Evolutionary conservation across 2,797 vertebrate species (phyloP), one percentile per base, ranked within the genome.

Genomic region (Adelosebastes latens): DNA sequence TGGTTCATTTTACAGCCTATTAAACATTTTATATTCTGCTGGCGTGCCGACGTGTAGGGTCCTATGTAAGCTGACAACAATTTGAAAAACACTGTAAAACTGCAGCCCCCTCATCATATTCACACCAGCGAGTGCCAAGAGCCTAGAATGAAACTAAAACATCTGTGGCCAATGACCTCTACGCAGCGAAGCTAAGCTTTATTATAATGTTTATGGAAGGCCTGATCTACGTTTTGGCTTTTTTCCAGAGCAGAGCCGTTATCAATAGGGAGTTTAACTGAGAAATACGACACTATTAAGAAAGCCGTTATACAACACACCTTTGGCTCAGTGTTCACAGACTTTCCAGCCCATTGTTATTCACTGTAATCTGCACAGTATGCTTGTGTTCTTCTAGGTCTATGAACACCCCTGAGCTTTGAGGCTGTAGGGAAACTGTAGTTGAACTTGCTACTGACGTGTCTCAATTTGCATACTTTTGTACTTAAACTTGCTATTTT

Each of bases 61-160:
- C 27, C 52, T 68, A 42, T 77, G 82, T 65, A 85, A 90, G 66
- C 80, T 53, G 62, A 80, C 64, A 89, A 88, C 81, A 79, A 86
- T 87, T 80, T 79, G 36, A 78, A 89, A 86, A 88, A 84, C 80
- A 77, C 36, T 29, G 39, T 89, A 74, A 88, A 87, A 87, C 60
- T 60, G 13, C 52, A 64, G 29, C 49, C n/a, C n/a, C 39, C 31
- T 24, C 64, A 27, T 73, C 42, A 65, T 25, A 59, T 65, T 79
- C 60, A 84, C 72, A 79, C 62, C 34, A 63, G 46, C 22, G 11
- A 73, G 61, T 22, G 36, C 75, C 63, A 79, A 79, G 64, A 27
- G 27, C 49, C 56, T 73, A 36, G 80, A 49, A 24, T 12, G 22
- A 75, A 80, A 73, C 68, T 42, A 27, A 75, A 84, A 79, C 84